Conservation (phyloP, 2,888 invertebrate genomes). For the Lycocerus yunnanus region DNA sequence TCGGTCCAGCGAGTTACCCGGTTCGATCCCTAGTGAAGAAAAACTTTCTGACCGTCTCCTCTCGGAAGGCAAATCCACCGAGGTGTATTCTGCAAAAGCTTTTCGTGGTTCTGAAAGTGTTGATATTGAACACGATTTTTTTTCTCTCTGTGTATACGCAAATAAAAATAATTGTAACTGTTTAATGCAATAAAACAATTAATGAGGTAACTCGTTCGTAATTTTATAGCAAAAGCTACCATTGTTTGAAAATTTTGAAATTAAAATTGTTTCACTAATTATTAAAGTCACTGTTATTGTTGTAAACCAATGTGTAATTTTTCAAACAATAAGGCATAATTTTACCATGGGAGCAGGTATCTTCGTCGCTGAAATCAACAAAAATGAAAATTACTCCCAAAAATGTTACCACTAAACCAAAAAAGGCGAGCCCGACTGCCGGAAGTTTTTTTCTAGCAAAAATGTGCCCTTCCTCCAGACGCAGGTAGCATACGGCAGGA, state of each 20-base stretch:
- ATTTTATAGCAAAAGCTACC: background rate
- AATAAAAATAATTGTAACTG: background rate
- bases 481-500: conserved; percentile 78
- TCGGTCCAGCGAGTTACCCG: no score
- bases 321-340: conserved; percentile 64
- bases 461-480: conserved; percentile 72
- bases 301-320: conserved; percentile 12
- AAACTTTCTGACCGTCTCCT: no score
- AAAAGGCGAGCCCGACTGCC: conserved; percentile 69
- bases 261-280: background rate
- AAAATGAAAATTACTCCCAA: conserved; percentile 65
- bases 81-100: no score
- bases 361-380: conserved; percentile 58
- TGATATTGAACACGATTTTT: background rate
- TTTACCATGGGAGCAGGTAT: conserved; percentile 68
- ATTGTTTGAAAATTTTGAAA: background rate
- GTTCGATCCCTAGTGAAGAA: no score
- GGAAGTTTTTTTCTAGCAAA: conserved; percentile 71
- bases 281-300: background rate
- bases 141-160: background rate
- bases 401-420: conserved; percentile 67
- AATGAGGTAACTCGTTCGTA: background rate
- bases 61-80: no score
- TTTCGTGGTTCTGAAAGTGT: no score
- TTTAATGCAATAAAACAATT: background rate